Base-by-base conservation (phyloP, 1,140 invertebrate species). In the Hyles vespertilio region DNA sequence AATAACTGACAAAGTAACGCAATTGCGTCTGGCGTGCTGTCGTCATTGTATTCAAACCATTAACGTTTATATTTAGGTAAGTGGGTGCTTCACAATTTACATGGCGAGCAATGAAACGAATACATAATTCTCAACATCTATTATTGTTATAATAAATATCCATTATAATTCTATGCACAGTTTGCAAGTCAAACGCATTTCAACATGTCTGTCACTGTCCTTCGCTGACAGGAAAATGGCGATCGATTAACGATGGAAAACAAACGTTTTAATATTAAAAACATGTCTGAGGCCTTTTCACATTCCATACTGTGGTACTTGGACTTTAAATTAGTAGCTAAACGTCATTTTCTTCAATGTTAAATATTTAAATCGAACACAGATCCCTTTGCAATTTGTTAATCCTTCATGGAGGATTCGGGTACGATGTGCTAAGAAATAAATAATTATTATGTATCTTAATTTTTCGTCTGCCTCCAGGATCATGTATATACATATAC, bases 151-250 rank as follows among this genome's bases (percentile, higher is more conserved):
- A 68, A 72, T 70, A 67, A 65, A 58, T 70, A 22, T 51, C 59
- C 51, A 72, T 68, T 77, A 70, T 58, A 63, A 79, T 79, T 79
- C 77, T 43, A 58, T 45, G 61, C 72, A 66, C 67, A 63, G 32
- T 53, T 56, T 59, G 69, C 64, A 61, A 67, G 60, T 64, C 67
- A 59, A 75, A 67, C 67, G 76, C 71, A 76, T 78, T 76, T 60
- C 63, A 64, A 78, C 58, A 59, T 70, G 68, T 70, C 66, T 63
- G 63, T 68, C 62, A 64, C 48, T 58, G 61, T 56, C 69, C 73
- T 76, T 67, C 69, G 70, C 49, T 64, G 69, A 68, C 74, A 77
- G 74, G 74, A 79, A 74, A 77, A 79, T 77, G 71, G 67, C 67
- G 63, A 55, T 65, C 58, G 52, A 63, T 67, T 67, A 65, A 55